Percentiles rank a stretch among this genome's conserved stretches.
Evolutionary conservation across 2,888 invertebrate species (phyloP).

Genomic region (Zaprionus bogoriensis): DNA sequence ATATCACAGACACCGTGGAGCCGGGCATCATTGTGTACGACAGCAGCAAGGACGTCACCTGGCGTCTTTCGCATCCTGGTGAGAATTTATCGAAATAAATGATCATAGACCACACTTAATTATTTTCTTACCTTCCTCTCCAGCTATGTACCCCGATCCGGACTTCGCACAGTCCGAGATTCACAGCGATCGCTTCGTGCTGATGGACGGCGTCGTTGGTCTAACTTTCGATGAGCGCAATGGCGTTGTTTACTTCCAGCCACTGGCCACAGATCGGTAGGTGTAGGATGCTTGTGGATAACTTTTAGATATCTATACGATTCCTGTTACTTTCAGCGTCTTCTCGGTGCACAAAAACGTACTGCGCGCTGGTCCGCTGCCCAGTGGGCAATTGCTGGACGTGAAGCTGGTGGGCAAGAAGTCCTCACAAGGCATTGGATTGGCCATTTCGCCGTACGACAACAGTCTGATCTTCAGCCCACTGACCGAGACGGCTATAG

Average conservation of each 20-base stretch:
- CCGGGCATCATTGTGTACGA: slow-evolving; percentile 88
- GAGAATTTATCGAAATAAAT: too few species aligned
- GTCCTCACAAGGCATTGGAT: slow-evolving; percentile 91
- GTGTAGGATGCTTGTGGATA: neutral
- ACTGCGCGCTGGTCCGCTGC: slow-evolving; percentile 88
- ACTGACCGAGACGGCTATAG: slow-evolving; percentile 90
- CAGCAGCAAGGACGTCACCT: slow-evolving; percentile 89
- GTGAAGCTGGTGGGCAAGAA: slow-evolving; percentile 91
- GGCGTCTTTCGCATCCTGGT: slow-evolving; percentile 89
- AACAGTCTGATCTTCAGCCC: slow-evolving; percentile 91
- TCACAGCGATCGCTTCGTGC: slow-evolving; percentile 86
- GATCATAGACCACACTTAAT: too few species aligned
- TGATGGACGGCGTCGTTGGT: slow-evolving; percentile 89
- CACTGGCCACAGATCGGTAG: slow-evolving; percentile 87
- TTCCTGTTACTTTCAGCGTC: slow-evolving; percentile 83
- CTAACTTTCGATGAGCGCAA: slow-evolving; percentile 85
- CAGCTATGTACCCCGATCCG: slow-evolving; percentile 92
- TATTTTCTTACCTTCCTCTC: neutral
- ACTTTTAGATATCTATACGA: too few species aligned
- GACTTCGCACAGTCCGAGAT: slow-evolving; percentile 90
- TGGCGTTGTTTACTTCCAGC: slow-evolving; percentile 86
- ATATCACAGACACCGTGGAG: slow-evolving; percentile 92
- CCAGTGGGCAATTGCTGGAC: slow-evolving; percentile 88
- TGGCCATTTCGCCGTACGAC: slow-evolving; percentile 88
- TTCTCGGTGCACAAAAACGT: slow-evolving; percentile 90